Conservation (phyloP, 2,113 vertebrate genomes). For the Rhinopomastus cyanomelas region DNA sequence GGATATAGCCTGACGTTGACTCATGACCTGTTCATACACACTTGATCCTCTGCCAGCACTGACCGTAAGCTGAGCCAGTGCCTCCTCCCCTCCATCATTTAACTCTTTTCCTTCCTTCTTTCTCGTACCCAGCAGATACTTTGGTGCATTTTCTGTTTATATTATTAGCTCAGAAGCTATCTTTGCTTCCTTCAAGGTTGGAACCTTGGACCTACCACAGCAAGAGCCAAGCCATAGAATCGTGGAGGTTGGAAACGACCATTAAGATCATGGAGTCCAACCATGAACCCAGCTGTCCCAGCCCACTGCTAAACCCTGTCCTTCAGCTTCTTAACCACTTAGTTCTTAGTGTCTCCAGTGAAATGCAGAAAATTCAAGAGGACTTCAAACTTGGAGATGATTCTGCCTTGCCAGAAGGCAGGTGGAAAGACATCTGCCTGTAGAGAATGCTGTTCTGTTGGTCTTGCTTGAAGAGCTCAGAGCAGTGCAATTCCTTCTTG, state of each 20-base stretch:
- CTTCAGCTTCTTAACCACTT: no score
- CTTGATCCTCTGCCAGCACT: neutral
- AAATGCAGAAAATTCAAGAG: neutral
- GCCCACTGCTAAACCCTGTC: no score
- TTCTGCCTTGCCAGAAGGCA: neutral
- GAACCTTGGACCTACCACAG: neutral
- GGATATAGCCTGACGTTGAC: rapidly evolving
- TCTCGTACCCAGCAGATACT: neutral
- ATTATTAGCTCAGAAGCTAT: rapidly evolving
- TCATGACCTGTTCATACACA: neutral
- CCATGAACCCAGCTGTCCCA: no score
- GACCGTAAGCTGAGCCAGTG: neutral
- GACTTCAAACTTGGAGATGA: neutral
- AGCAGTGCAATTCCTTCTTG: neutral
- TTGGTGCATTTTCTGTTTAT: rapidly evolving
- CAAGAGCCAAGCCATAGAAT: neutral
- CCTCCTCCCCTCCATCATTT: neutral
- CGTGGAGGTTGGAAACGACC: no score
- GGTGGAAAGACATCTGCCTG: neutral
- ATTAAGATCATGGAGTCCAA: no score
- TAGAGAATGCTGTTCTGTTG: neutral
- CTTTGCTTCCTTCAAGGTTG: neutral
- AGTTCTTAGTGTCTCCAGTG: neutral
- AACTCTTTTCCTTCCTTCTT: neutral
- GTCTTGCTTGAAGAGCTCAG: neutral